Percentiles rank a stretch among this genome's conserved stretches.
phyloP scores from a whole-genome alignment of 2,797 vertebrate genomes.

The Erithacus rubecula region DNA sequence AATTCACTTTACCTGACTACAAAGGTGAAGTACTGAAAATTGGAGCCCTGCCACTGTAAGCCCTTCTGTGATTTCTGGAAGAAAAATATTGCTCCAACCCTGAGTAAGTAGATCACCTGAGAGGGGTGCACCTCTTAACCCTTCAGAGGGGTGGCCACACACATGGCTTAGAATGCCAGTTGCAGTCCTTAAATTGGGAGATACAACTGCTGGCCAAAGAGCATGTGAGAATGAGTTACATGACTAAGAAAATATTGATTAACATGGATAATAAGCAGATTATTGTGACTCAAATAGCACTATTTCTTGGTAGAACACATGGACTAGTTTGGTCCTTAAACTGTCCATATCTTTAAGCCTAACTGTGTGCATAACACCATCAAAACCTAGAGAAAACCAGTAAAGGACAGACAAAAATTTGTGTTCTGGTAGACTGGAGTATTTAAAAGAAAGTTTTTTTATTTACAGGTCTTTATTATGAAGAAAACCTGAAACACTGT shows the following conservation, averaged over 20 bases:
- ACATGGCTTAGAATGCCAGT: neutral
- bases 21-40: neutral
- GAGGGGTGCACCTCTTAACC: neutral
- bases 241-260: neutral
- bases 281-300: neutral
- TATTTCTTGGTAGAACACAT: neutral
- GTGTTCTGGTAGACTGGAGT: neutral
- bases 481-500: neutral
- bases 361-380: neutral
- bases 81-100: neutral
- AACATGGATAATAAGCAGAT: neutral
- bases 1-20: neutral
- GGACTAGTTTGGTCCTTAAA: neutral
- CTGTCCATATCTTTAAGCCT: neutral
- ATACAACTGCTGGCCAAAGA: neutral
- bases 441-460: conserved; percentile 1
- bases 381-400: neutral
- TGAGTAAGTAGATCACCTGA: neutral
- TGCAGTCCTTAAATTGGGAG: neutral
- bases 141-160: neutral
- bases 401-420: neutral
- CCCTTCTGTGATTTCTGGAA: neutral
- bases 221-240: neutral
- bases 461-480: neutral
- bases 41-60: neutral